A percentile compares a stretch with the other conserved stretches of the same genome.
Evolutionary conservation across 2,797 vertebrate species (phyloP).

Genomic region (Tympanoctomys barrerae): DNA sequence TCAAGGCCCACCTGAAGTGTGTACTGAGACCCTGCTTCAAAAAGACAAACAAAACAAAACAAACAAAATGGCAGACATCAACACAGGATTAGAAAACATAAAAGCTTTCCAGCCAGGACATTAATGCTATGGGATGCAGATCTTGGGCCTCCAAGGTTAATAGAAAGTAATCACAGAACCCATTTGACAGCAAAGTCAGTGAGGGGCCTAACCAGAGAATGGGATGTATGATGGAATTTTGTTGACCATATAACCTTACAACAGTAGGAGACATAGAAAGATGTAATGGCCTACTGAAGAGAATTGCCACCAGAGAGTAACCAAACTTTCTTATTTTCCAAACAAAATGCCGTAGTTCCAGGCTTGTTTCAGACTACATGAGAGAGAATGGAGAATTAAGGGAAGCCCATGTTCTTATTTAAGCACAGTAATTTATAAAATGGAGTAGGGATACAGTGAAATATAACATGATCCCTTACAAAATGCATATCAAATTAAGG

Average conservation of each 20-base stretch:
- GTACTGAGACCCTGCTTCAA: too few relatives aligned
- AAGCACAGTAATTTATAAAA: neutral
- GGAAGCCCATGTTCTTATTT: neutral
- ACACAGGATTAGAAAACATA: neutral
- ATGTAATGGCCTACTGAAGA: neutral
- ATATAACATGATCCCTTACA: neutral
- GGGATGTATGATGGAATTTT: neutral
- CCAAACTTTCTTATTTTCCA: neutral
- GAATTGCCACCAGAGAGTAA: neutral
- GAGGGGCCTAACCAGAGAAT: neutral
- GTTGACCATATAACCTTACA: neutral
- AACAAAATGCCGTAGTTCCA: too few relatives aligned
- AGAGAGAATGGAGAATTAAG: neutral
- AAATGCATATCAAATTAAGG: too few relatives aligned
- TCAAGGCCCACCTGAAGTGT: too few relatives aligned
- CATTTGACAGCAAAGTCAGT: neutral
- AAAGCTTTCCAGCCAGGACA: neutral
- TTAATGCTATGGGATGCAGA: neutral
- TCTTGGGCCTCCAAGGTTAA: neutral
- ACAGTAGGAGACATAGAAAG: neutral
- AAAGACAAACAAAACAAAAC: too few relatives aligned
- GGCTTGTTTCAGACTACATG: neutral
- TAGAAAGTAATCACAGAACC: neutral
- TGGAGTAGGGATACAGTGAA: neutral
- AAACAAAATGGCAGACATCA: too few relatives aligned